These are phyloP conservation scores for Antheraea pernyi DNA, from an alignment of 1,140 invertebrate species.

Conservation along the genomic window DNA sequence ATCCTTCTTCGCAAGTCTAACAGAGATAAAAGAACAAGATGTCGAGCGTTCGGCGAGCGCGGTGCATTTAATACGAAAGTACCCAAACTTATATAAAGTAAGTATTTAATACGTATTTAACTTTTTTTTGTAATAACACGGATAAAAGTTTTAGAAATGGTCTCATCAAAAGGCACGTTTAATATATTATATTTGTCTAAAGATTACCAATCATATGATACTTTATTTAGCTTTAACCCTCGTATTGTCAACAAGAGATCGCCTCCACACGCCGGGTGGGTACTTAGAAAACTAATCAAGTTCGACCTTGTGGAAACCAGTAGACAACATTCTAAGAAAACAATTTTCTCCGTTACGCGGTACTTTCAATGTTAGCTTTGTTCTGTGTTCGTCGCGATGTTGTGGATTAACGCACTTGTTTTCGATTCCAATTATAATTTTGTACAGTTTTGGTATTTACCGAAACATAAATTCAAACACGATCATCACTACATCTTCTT, in stretches of 20 bases:
- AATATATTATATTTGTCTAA: not conserved
- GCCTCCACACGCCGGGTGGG: not conserved
- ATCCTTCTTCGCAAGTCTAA: too few species aligned
- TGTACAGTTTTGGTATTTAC: not conserved
- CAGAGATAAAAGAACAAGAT: too few species aligned
- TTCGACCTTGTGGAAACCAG: conserved; percentile 3
- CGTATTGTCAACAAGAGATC: not conserved
- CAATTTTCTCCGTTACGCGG: conserved; percentile 21
- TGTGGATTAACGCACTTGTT: not conserved
- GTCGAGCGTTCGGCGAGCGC: too few species aligned
- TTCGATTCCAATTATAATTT: not conserved
- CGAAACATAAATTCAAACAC: too few species aligned
- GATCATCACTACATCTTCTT: too few species aligned
- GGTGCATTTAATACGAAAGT: too few species aligned
- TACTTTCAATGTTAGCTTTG: conserved; percentile 17
- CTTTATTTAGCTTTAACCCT: not conserved
- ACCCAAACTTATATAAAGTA: too few species aligned
- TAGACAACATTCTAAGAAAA: conserved; percentile 17
- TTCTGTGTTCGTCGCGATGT: conserved; percentile 19
- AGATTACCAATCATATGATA: not conserved
- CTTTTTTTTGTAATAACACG: too few species aligned
- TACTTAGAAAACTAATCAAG: conserved; percentile 11
- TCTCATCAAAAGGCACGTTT: not conserved
- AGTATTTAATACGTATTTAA: too few species aligned
- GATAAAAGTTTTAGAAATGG: too few species aligned